Evolutionary conservation across 2,888 invertebrate species (phyloP), one percentile per base, ranked within the genome.

Genomic region (Megamerina dolium): DNA sequence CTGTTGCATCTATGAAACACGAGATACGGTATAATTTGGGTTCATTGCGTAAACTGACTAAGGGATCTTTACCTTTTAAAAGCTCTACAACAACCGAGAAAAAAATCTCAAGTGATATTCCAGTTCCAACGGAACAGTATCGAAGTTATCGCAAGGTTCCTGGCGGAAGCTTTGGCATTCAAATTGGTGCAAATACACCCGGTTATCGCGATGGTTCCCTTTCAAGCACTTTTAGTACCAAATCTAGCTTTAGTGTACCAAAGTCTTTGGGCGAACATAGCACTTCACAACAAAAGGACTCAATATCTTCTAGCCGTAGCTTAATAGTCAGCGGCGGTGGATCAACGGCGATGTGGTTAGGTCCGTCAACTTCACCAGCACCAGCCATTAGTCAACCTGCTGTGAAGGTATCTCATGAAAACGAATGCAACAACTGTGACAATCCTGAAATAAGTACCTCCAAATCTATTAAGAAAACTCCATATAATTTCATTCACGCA

Each of bases 51-150:
- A 87, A 86, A 64, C 75, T 82, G 45, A 75, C 79, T 6, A 75
- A 75, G 18, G 59, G 66, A 10, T 54, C 64, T 0, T 45, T 63
- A 30, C 58, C 56, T 4, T 79, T 79, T 34, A 70, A 70, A 46
- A 66, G 60, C 51, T 51, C 52, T 6, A 50, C 50, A 27, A 37
- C 41, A 8, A 47, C 45, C 35, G 58, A 59, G 20, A 58, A 59
- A 17, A 75, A 76, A 53, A 52, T 65, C 8, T 66, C 68, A 8
- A 72, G 70, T 54, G 73, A 77, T 60, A 78, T 81, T 43, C 85
- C 87, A 0, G 83, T 85, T 33, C 85, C 86, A 21, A 86, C 87
- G 1, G 83, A 85, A 37, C 85, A 86, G 62, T 86, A 83, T 70
- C 77, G 85, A 53, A 86, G 84, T 59, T 84, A 84, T 61, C 73